phyloP scores from a whole-genome alignment of 1,140 invertebrate genomes.

The Hyles vespertilio region DNA sequence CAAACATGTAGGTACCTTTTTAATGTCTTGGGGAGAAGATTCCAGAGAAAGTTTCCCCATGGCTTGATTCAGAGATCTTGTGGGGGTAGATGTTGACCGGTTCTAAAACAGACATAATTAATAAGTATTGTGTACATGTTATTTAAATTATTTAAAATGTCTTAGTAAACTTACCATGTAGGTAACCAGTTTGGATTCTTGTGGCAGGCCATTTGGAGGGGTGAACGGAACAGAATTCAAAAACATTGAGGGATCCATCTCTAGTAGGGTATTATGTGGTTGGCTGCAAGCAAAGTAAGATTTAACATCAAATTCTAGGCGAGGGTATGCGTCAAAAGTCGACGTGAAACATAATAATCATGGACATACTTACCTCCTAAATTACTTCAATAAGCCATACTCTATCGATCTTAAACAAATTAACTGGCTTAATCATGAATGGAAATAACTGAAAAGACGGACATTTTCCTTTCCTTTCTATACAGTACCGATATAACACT shows the following conservation, averaged over 20 bases:
- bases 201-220: slow-evolving; percentile 84
- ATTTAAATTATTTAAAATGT: too few relatives aligned
- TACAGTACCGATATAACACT: too few relatives aligned
- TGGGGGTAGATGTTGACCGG: slow-evolving; percentile 45
- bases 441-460: too few relatives aligned
- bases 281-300: background rate
- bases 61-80: slow-evolving; percentile 43
- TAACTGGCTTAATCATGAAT: too few relatives aligned
- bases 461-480: too few relatives aligned
- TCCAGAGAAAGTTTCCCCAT: slow-evolving; percentile 48
- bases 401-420: too few relatives aligned
- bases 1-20: slow-evolving; percentile 37
- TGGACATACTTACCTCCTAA: too few relatives aligned
- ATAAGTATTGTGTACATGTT: background rate
- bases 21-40: slow-evolving; percentile 43
- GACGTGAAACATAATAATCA: too few relatives aligned
- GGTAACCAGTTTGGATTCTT: slow-evolving; percentile 89
- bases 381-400: too few relatives aligned
- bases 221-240: slow-evolving; percentile 56
- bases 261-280: slow-evolving; percentile 8
- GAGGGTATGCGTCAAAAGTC: too few relatives aligned
- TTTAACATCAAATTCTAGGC: too few relatives aligned
- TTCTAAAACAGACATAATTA: slow-evolving; percentile 40
- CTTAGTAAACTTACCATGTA: slow-evolving; percentile 81
- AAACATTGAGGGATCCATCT: slow-evolving; percentile 62